Evolutionary conservation across 2,797 vertebrate species (phyloP).

Genomic region (Siniperca scherzeri): DNA sequence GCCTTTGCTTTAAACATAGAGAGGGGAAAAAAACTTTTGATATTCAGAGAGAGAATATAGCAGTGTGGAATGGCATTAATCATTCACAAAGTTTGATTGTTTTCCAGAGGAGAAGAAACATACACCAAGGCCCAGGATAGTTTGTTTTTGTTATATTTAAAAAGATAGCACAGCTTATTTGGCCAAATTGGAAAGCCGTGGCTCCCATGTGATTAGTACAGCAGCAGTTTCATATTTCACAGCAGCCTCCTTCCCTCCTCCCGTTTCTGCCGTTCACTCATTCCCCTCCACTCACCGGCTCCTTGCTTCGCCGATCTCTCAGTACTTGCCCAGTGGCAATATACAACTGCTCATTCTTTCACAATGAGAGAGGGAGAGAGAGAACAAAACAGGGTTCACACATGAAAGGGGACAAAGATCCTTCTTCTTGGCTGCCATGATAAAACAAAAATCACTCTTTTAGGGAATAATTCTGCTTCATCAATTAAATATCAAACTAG

Average conservation of each 20-base stretch:
- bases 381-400: constrained; percentile 85
- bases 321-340: constrained; percentile 94
- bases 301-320: constrained; percentile 89
- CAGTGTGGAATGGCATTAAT: constrained; percentile 83
- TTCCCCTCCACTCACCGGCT: constrained; percentile 90
- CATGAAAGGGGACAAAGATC: constrained; percentile 82
- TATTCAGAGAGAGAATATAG: constrained; percentile 86
- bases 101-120: constrained; percentile 86
- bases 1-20: constrained; percentile 84
- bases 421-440: constrained; percentile 74
- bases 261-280: constrained; percentile 69
- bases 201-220: constrained; percentile 85
- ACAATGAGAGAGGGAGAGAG: constrained; percentile 82
- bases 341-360: constrained; percentile 94
- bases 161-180: constrained; percentile 82
- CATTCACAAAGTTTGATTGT: constrained; percentile 89
- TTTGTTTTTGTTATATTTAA: constrained; percentile 86
- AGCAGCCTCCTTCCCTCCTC: constrained; percentile 76
- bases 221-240: constrained; percentile 80
- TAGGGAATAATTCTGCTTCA: constrained; percentile 81
- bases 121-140: constrained; percentile 82
- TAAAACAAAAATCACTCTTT: constrained; percentile 76
- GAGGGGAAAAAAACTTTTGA: constrained; percentile 74
- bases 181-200: constrained; percentile 82
- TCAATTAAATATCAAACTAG: constrained; percentile 84